phyloP scores from a whole-genome alignment of 2,113 vertebrate genomes.

The Hylia prasina region DNA sequence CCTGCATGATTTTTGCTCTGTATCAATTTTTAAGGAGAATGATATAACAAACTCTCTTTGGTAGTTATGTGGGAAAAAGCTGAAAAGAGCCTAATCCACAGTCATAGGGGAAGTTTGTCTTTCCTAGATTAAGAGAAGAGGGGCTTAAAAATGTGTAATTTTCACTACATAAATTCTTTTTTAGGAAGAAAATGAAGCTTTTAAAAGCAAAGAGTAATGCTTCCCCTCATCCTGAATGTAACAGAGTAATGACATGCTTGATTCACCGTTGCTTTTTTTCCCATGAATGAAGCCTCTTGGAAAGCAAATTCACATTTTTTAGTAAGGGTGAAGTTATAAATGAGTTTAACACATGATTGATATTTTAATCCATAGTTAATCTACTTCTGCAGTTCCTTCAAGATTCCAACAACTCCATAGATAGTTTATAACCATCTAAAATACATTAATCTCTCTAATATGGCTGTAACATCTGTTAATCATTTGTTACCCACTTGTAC shows the following conservation, averaged over 20 bases:
- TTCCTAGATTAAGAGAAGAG: background rate
- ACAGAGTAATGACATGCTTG: background rate
- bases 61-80: background rate
- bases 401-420: background rate
- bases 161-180: background rate
- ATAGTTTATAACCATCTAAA: slow-evolving; percentile 37
- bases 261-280: background rate
- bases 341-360: background rate
- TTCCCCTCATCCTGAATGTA: background rate
- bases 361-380: slow-evolving; percentile 44
- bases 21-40: background rate
- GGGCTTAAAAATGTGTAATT: background rate
- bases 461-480: slow-evolving; percentile 52
- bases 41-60: background rate
- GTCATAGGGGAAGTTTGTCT: background rate
- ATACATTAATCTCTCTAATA: background rate
- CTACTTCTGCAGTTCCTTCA: background rate
- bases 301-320: background rate
- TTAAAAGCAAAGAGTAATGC: background rate
- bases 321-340: background rate
- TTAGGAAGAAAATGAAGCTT: background rate
- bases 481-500: slow-evolving; percentile 32
- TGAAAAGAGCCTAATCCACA: background rate
- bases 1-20: background rate
- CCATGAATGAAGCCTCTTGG: background rate